These are phyloP conservation scores for Manis javanica DNA, from an alignment of 2,797 vertebrate genomes.

Conservation along the genomic window DNA sequence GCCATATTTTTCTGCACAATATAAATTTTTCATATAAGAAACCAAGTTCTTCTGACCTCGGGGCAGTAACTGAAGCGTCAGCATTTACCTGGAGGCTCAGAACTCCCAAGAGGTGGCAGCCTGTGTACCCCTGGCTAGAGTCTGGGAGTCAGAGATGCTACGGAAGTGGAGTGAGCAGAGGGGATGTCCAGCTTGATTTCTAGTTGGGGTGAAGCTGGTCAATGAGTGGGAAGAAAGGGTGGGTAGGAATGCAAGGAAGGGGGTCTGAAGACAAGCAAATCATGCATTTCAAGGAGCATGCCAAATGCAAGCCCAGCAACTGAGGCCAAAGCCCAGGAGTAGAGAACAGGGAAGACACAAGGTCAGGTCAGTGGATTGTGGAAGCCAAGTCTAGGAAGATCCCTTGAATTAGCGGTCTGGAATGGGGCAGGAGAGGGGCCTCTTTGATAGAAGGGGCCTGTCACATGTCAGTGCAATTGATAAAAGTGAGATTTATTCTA, in stretches of 20 bases:
- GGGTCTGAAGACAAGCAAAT: not conserved
- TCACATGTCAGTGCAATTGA: not conserved
- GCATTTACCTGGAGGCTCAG: not conserved
- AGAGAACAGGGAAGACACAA: not conserved
- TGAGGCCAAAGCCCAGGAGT: not conserved
- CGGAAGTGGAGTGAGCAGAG: not conserved
- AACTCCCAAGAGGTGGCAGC: not conserved
- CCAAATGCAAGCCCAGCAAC: not conserved
- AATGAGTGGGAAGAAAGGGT: not conserved
- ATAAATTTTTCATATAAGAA: conserved; percentile 7
- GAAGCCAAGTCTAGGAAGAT: not conserved
- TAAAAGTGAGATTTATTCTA: not conserved
- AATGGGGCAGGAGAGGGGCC: not conserved
- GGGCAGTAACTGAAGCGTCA: not conserved
- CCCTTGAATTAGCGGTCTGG: not conserved
- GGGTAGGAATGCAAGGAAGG: accelerated
- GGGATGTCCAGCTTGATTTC: not conserved
- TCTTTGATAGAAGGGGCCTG: not conserved
- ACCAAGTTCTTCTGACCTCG: conserved; percentile 26
- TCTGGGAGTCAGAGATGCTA: not conserved
- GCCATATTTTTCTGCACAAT: conserved; percentile 10
- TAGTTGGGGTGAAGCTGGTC: not conserved
- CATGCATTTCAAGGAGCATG: not conserved
- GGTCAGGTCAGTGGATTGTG: not conserved
- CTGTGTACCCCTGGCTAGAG: not conserved